phyloP scores from a whole-genome alignment of 2,888 invertebrate species.

The Tinea semifulvella region DNA sequence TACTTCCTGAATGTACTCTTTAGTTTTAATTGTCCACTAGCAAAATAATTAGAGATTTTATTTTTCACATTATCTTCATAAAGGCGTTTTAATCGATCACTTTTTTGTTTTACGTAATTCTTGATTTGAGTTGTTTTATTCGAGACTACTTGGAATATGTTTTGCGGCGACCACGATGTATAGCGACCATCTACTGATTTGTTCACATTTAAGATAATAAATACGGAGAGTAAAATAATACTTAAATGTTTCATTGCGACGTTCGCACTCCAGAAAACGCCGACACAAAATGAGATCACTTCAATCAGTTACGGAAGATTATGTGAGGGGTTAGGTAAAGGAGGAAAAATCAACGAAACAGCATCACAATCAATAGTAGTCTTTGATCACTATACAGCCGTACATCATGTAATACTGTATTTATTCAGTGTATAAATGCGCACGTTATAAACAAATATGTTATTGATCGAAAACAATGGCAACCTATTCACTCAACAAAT shows the following conservation, averaged over 20 bases:
- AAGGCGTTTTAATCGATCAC: conserved; percentile 35
- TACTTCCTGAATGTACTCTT: conserved; percentile 29
- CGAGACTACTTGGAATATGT: conserved; percentile 37
- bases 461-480: too few relatives aligned
- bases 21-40: conserved; percentile 18
- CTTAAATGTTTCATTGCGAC: conserved; percentile 35
- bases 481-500: too few relatives aligned
- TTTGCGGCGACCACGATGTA: conserved; percentile 35
- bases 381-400: too few relatives aligned
- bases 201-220: conserved; percentile 31
- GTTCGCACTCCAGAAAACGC: too few relatives aligned
- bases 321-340: too few relatives aligned
- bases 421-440: too few relatives aligned
- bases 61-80: conserved; percentile 42
- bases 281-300: too few relatives aligned
- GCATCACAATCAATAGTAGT: too few relatives aligned
- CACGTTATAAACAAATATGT: too few relatives aligned
- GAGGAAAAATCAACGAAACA: too few relatives aligned
- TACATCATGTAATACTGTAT: too few relatives aligned
- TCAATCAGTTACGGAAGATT: too few relatives aligned
- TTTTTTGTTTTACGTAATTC: conserved; percentile 41
- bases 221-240: conserved; percentile 24
- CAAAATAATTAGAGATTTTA: conserved; percentile 39
- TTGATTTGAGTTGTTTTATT: conserved; percentile 40
- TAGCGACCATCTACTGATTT: conserved; percentile 32